Base-by-base conservation (phyloP, 2,113 vertebrate genomes). In the Zapornia atra region DNA sequence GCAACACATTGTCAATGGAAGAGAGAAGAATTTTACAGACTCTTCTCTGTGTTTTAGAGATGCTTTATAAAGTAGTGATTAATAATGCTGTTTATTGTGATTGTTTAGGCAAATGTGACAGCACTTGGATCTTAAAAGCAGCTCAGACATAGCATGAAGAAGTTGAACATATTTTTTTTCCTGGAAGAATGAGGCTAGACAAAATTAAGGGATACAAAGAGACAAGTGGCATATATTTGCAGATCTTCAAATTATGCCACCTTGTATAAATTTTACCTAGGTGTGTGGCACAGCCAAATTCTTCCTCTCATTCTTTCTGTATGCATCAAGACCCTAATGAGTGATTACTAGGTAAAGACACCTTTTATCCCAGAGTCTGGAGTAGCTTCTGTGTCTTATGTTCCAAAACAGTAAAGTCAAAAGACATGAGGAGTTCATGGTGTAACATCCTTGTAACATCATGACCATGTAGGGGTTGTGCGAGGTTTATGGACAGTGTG, bases 21-120 rank as follows among this genome's bases (percentile, higher is more conserved):
- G 9, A 38, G 26, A 80, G 10, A 17, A 77, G 18, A 79, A 38
- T 44, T 89, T 65, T 59, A 61, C 5, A 69, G 24, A 24, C 21
- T 57, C 11, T 31, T 95, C 79, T 72, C 59, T 17, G 16, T 20
- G 44, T 3, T 79, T 92, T 48, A 61, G 33, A 64, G 94, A 56
- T 54, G 5, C n/a, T 61, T 87, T 59, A 90, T 72, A 50, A 56
- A 50, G 48, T 16, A n/a, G 61, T 19, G 25, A 92, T 87, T 94
- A 95, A 91, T 92, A 90, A 54, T 19, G 6, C 9, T 88, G n/a
- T 88, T 95, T 92, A 96, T 76, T 82, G 40, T 0, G 0, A 72
- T 29, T 87, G 36, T 87, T 94, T 80, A 90, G 70, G 78, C 16
- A 93, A 87, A 95, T 24, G 70, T 36, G 78, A 88, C 90, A 90